phyloP scores from a whole-genome alignment of 2,797 vertebrate species.

The Danio choprae region DNA sequence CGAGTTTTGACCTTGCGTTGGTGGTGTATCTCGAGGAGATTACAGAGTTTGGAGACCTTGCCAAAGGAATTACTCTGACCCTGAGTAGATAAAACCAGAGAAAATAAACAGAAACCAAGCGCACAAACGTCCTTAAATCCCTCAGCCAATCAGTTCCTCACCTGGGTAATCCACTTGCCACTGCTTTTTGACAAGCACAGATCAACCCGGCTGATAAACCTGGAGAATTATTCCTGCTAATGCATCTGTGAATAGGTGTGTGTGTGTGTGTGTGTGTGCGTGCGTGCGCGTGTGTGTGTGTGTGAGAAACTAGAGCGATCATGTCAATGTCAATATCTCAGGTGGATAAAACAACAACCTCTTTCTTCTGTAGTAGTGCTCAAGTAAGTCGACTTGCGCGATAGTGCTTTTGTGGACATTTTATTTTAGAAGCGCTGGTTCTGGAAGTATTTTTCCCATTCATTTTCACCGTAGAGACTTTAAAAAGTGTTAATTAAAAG shows the following conservation, averaged over 20 bases:
- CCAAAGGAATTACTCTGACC: slow-evolving; percentile 47
- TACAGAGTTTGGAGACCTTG: slow-evolving; percentile 45
- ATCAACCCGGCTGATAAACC: slow-evolving; percentile 50
- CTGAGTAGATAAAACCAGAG: slow-evolving; percentile 48
- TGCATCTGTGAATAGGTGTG: slow-evolving; percentile 23
- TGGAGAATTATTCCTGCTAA: slow-evolving; percentile 45
- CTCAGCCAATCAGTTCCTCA: slow-evolving; percentile 25
- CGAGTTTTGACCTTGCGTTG: slow-evolving; percentile 35
- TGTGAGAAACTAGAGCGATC: slow-evolving; percentile 11
- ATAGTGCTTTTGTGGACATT: no score
- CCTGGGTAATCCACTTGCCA: slow-evolving; percentile 54
- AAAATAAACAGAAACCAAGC: slow-evolving; percentile 35
- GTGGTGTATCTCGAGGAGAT: slow-evolving; percentile 49
- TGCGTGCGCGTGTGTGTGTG: background rate
- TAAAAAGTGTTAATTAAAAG: no score
- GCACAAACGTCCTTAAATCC: slow-evolving; percentile 33
- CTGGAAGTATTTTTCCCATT: no score
- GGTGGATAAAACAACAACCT: background rate
- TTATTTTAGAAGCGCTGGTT: no score
- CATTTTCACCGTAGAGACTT: no score
- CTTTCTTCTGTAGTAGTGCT: background rate
- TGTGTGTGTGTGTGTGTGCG: background rate
- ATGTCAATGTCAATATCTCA: slow-evolving; percentile 2
- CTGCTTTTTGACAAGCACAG: slow-evolving; percentile 45
- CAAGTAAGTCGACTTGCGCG: background rate